A percentile compares a stretch with the other conserved stretches of the same genome.
Conservation (phyloP, 2,113 vertebrate species). For the Hydropotes inermis region DNA sequence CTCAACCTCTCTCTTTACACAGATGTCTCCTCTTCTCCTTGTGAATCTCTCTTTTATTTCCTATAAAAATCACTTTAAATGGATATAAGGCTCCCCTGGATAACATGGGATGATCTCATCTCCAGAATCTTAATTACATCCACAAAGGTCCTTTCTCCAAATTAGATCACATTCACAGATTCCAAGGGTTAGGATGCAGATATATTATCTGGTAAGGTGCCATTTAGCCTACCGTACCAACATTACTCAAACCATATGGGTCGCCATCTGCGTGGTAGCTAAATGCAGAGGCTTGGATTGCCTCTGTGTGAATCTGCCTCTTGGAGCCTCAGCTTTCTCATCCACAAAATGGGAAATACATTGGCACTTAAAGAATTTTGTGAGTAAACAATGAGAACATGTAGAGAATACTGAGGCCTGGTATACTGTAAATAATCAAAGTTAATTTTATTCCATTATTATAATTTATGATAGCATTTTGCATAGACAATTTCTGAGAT, state of each 20-base stretch:
- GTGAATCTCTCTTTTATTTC: neutral
- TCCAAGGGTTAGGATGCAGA: neutral
- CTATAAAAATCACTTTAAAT: neutral
- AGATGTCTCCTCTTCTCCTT: neutral
- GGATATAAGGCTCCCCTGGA: neutral
- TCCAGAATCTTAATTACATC: neutral
- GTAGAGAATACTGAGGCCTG: neutral
- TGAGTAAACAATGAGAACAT: neutral
- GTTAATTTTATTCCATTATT: conserved; percentile 16
- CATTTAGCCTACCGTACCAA: neutral
- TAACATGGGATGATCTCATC: neutral
- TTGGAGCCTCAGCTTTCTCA: neutral
- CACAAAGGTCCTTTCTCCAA: neutral
- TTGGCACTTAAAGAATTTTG: neutral
- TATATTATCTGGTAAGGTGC: neutral
- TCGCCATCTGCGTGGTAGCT: accelerated
- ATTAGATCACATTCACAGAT: neutral
- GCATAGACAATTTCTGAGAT: conserved; percentile 18
- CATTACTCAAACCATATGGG: neutral
- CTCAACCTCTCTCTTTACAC: neutral
- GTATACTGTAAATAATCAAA: neutral
- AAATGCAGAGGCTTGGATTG: neutral
- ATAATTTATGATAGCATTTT: conserved; percentile 29
- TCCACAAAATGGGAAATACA: neutral
- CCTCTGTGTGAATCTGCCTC: neutral